These are phyloP conservation scores for Pseudopodoces humilis DNA, from an alignment of 2,113 vertebrate species.

Conservation along the genomic window DNA sequence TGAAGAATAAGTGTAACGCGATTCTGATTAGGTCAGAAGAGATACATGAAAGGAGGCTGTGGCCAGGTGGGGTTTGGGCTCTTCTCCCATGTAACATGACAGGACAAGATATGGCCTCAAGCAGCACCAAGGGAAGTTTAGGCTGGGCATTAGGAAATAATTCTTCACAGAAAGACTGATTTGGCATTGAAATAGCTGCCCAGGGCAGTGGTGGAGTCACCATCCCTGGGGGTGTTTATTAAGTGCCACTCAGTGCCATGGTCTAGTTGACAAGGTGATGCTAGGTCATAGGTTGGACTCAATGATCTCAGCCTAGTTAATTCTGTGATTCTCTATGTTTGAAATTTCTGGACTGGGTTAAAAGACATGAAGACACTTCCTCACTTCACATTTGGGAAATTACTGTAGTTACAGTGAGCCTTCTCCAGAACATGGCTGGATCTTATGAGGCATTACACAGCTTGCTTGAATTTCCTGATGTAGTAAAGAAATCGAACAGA, in stretches of 20 bases:
- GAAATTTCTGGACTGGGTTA: not conserved
- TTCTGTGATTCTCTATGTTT: not conserved
- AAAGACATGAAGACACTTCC: not conserved
- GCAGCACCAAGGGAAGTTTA: not conserved
- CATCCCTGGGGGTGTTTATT: not conserved
- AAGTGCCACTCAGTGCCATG: not conserved
- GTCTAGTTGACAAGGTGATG: not conserved
- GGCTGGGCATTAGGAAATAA: not conserved
- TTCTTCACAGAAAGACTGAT: not conserved
- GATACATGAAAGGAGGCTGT: not conserved
- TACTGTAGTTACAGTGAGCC: not conserved
- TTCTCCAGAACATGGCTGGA: not conserved
- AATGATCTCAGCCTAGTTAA: not conserved
- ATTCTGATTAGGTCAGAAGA: not conserved
- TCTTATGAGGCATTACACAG: not conserved
- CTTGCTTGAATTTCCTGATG: not conserved
- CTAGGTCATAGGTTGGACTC: not conserved
- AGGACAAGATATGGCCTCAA: not conserved
- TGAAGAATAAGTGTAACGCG: not conserved
- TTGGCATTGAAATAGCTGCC: not conserved
- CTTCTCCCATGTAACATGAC: not conserved
- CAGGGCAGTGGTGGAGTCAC: not conserved
- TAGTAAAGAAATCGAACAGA: not conserved
- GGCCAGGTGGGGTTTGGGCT: not conserved
- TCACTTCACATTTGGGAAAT: not conserved